Conservation (phyloP, 2,113 vertebrate genomes). For the Xerus inauris region DNA sequence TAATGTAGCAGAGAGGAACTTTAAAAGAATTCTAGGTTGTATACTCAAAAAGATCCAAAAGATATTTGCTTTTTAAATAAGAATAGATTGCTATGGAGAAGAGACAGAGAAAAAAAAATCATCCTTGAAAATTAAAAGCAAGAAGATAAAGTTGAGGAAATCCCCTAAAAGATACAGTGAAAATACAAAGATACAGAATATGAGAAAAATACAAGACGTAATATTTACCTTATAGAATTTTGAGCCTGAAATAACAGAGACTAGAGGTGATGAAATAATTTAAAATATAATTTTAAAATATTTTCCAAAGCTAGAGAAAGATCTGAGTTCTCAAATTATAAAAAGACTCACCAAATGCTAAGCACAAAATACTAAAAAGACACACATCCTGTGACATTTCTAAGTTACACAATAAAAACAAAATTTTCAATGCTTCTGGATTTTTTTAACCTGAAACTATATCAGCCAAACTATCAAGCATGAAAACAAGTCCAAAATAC, state of each 20-base stretch:
- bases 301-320: slow-evolving; percentile 61
- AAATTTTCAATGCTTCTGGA: slow-evolving; percentile 62
- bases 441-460: slow-evolving; percentile 63
- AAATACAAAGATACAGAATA: slow-evolving; percentile 49
- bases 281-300: slow-evolving; percentile 61
- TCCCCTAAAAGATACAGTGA: neutral
- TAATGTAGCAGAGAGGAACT: neutral
- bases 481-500: slow-evolving; percentile 65
- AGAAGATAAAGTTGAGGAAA: slow-evolving; percentile 56
- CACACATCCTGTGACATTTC: slow-evolving; percentile 71
- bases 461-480: slow-evolving; percentile 58
- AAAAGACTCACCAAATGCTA: slow-evolving; percentile 65
- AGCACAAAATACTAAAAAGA: slow-evolving; percentile 67
- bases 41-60: slow-evolving; percentile 1
- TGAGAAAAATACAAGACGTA: slow-evolving; percentile 41
- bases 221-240: slow-evolving; percentile 30
- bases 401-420: slow-evolving; percentile 75
- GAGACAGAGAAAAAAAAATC: slow-evolving; percentile 41
- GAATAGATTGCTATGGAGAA: slow-evolving; percentile 49
- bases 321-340: slow-evolving; percentile 64
- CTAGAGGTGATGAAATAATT: slow-evolving; percentile 45
- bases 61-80: slow-evolving; percentile 57
- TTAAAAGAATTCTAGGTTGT: slow-evolving; percentile 42
- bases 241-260: slow-evolving; percentile 55
- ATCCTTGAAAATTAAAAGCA: slow-evolving; percentile 60